Evolutionary conservation across 2,888 invertebrate species (phyloP), one percentile per base, ranked within the genome.

Genomic region (Phlogophora meticulosa): DNA sequence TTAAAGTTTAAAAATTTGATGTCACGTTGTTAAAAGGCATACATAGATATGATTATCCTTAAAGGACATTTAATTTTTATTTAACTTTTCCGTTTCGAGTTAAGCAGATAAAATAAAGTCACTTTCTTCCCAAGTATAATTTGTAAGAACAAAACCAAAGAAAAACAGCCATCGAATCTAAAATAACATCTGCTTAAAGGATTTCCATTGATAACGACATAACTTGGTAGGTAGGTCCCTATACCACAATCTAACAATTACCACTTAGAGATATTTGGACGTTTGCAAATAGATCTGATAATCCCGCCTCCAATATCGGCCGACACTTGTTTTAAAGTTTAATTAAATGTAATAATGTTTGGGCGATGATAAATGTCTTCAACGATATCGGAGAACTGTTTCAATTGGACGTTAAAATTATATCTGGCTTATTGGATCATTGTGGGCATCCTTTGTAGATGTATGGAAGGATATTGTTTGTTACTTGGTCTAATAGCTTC

Each of bases 291-390:
- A 82, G 84, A 84, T 85, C 82, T 78, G 83, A 85, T 85, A 83
- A 85, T 84, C 82, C 75, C 70, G 58, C 78, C 73, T 57, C 76
- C 74, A 65, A 80, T 87, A 87, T 84, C 81, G 62, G 79, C 52
- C 82, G 83, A 69, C 83, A 82, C 84, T 88, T 87, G 88, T 87
- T 87, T 83, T 87, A 88, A 88, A 88, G 85, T 88, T 88, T 85
- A 88, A 88, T 88, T 87, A 88, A 88, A 88, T 87, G 87, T 87
- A 84, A 87, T 86, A 87, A 86, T 85, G 82, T 88, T 86, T 80
- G 79, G 84, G 81, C 58, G 81, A 87, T 86, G 87, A 88, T 87
- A 86, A 88, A 88, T 88, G 87, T 86, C 83, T 85, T 81, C 73
- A 81, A 75, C 78, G 82, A 80, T 85, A 85, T 83, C 81, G 81